Evolutionary conservation across 2,113 vertebrate genomes (phyloP), one percentile per base, ranked within the genome.

Genomic region (Corynorhinus townsendii): DNA sequence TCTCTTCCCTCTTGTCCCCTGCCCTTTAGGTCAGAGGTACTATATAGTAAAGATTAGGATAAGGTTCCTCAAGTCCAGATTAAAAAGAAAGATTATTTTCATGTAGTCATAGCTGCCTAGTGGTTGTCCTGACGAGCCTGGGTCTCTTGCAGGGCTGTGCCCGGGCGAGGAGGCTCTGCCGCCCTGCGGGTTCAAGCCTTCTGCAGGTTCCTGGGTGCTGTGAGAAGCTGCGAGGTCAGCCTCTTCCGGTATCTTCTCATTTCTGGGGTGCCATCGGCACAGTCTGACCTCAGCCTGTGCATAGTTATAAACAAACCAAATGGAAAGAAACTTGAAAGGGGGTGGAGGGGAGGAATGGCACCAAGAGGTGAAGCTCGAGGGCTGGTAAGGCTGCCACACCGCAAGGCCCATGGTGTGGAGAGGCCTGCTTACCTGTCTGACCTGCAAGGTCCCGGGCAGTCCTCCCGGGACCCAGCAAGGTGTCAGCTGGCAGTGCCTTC

Each of bases 31-130:
- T 95, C 75, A 12, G 95, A 96, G 91, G 52, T 96, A 71, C 93
- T 84, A 66, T 82, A 69, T 45, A 93, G 79, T 95, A 92, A 96
- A 95, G 91, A 73, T 95, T 96, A 90, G 97, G 93, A 8, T 93
- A 88, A 89, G 93, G 43, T 80, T 92, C 40, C 85, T 73, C 62
- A 85, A 96, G 86, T 72, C 93, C 90, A 79, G 88, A 80, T 68
- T 68, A 22, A 86, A 86, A 72, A 73, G 69, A 90, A 82, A 49
- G 38, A 85, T 90, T 96, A 94, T 94, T 95, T 68, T 96, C 92
- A 45, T 68, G 91, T 95, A 95, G 11, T 92, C 91, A 62, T 69
- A 86, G 95, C 87, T 84, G 59, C 95, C 95, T 86, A 38, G n/a
- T 75, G 54, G 45, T 88, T 97, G 54, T 88, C 86, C 88, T 43